A percentile compares a stretch with the other conserved stretches of the same genome.
Evolutionary conservation across 2,797 vertebrate genomes (phyloP).

Genomic region (Glossophaga mutica): DNA sequence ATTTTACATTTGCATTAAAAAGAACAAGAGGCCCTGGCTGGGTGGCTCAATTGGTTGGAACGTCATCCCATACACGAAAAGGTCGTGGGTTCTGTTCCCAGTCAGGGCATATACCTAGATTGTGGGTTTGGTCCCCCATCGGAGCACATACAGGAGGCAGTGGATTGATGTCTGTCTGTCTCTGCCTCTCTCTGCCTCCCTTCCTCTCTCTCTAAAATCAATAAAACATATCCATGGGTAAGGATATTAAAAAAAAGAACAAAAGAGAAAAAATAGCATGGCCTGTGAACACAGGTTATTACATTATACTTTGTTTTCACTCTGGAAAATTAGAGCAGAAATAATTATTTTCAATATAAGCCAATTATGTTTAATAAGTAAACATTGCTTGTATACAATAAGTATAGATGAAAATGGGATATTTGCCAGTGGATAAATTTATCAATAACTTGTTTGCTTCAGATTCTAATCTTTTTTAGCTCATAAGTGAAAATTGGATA

Average conservation of each 20-base stretch:
- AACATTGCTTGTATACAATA: neutral
- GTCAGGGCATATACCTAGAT: neutral
- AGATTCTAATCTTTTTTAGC: neutral
- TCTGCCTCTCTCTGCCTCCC: no score
- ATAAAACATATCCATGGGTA: neutral
- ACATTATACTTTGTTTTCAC: neutral
- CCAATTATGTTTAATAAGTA: slow-evolving; percentile 14
- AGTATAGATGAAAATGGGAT: neutral
- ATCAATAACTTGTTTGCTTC: neutral
- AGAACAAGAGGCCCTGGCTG: neutral
- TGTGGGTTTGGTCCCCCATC: neutral
- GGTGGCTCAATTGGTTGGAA: neutral
- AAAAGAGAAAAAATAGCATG: neutral
- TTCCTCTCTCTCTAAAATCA: neutral
- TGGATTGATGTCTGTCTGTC: neutral
- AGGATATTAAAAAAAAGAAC: neutral
- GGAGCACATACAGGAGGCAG: neutral
- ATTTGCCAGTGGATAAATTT: neutral
- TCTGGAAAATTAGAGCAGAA: slow-evolving; percentile 23
- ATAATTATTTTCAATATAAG: neutral
- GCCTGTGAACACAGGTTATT: neutral
- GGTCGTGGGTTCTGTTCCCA: neutral
- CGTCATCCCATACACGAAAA: neutral
- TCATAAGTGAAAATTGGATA: neutral
- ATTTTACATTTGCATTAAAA: slow-evolving; percentile 15